These are phyloP conservation scores for Lota lota DNA, from an alignment of 2,113 vertebrate genomes.

Conservation along the genomic window DNA sequence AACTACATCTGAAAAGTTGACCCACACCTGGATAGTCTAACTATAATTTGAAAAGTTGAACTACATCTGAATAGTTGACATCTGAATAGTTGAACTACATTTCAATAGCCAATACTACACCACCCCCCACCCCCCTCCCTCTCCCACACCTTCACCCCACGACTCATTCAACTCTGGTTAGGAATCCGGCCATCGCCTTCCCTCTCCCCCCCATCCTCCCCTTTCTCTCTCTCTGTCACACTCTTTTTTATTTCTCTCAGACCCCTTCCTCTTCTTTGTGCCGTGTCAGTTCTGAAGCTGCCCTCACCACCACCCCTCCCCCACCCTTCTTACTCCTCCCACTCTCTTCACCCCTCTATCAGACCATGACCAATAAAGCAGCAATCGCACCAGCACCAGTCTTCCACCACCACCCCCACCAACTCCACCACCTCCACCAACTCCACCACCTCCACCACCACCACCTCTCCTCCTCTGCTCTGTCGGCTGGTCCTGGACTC, in stretches of 20 bases:
- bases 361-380: slow-evolving; percentile 89
- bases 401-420: slow-evolving; percentile 64
- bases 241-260: slow-evolving; percentile 55
- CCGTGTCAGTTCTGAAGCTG: slow-evolving; percentile 89
- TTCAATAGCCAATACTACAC: no score
- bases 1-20: no score
- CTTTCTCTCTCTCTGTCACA: slow-evolving; percentile 22
- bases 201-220: background rate
- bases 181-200: slow-evolving; percentile 47
- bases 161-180: background rate
- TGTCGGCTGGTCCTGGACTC: slow-evolving; percentile 88
- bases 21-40: no score
- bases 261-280: slow-evolving; percentile 80
- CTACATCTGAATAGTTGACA: no score
- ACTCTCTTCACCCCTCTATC: slow-evolving; percentile 90
- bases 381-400: slow-evolving; percentile 74
- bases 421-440: no score
- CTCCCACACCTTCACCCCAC: no score
- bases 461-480: slow-evolving; percentile 77
- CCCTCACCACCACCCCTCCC: slow-evolving; percentile 75
- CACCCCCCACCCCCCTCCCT: no score
- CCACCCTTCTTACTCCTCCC: slow-evolving; percentile 37
- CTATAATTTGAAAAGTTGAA: no score
- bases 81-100: no score
- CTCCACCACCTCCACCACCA: no score